phyloP scores from a whole-genome alignment of 2,888 invertebrate genomes.

The Galerucella calmariensis region DNA sequence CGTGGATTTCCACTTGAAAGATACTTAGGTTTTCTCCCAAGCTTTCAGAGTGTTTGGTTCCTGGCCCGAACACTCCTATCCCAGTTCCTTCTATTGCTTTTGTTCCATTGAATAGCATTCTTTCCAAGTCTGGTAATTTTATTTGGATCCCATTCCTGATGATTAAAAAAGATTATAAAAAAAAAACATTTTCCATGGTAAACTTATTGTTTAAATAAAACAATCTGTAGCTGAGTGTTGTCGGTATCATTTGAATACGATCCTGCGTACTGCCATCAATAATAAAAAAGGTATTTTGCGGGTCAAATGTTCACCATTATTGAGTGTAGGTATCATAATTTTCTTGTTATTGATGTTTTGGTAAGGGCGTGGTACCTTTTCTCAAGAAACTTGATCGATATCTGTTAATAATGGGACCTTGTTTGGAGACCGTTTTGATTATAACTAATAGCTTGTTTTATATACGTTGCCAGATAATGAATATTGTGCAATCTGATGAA shows the following conservation, averaged over 20 bases:
- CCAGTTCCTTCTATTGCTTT: too few relatives aligned
- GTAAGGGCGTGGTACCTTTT: slow-evolving; percentile 23
- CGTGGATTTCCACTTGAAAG: too few relatives aligned
- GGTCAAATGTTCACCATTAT: slow-evolving; percentile 18
- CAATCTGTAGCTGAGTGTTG: neutral
- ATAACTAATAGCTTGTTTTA: slow-evolving; percentile 21
- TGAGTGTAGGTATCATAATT: slow-evolving; percentile 12
- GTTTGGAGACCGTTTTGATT: slow-evolving; percentile 20
- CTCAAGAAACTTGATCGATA: slow-evolving; percentile 19
- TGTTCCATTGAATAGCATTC: too few relatives aligned
- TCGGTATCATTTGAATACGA: neutral
- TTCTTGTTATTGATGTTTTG: slow-evolving; percentile 23
- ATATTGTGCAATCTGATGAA: neutral
- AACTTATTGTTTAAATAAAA: neutral
- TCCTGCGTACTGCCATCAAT: neutral
- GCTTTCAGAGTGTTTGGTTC: too few relatives aligned
- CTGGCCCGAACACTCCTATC: too few relatives aligned
- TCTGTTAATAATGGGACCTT: slow-evolving; percentile 26
- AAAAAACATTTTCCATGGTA: too few relatives aligned
- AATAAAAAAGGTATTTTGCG: neutral
- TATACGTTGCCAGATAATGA: neutral
- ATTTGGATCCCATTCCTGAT: too few relatives aligned
- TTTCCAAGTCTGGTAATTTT: too few relatives aligned
- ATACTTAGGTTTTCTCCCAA: too few relatives aligned
- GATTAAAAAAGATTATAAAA: too few relatives aligned